Conservation (phyloP, 2,888 invertebrate genomes). For the Lydus trimaculatus region DNA sequence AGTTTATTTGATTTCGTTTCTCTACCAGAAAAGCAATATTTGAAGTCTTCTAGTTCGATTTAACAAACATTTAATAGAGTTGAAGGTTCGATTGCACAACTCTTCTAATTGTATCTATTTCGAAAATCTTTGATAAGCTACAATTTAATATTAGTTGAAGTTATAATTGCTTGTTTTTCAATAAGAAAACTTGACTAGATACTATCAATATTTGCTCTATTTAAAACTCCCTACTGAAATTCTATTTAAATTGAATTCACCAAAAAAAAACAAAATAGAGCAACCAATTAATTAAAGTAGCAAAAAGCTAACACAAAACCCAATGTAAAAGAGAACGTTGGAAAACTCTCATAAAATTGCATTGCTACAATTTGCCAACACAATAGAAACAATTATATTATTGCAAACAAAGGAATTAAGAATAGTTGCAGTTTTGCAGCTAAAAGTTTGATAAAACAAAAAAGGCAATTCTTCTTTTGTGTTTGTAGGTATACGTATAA, state of each 20-base stretch:
- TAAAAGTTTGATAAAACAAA: not conserved
- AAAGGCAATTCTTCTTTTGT: not conserved
- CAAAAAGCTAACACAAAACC: not conserved
- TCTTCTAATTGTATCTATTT: not conserved
- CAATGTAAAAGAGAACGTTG: not conserved
- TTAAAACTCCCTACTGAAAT: not conserved
- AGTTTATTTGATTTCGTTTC: too few relatives aligned
- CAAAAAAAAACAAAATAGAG: not conserved
- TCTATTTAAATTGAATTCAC: not conserved
- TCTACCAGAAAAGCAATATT: not conserved
- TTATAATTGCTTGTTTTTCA: not conserved
- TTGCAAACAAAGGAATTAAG: not conserved
- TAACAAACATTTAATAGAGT: not conserved
- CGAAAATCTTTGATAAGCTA: not conserved
- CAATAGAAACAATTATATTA: constrained; percentile 1
- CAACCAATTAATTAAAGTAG: not conserved
- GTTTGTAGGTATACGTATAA: too few relatives aligned
- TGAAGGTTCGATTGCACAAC: not conserved
- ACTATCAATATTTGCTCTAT: not conserved
- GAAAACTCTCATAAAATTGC: not conserved
- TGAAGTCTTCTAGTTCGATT: not conserved
- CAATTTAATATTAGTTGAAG: not conserved
- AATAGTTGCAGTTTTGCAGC: not conserved
- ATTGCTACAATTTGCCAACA: constrained; percentile 1
- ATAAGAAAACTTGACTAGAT: not conserved